A percentile compares a stretch with the other conserved stretches of the same genome.
Evolutionary conservation across 2,113 vertebrate genomes (phyloP).

Genomic region (Coptodon rendalli): DNA sequence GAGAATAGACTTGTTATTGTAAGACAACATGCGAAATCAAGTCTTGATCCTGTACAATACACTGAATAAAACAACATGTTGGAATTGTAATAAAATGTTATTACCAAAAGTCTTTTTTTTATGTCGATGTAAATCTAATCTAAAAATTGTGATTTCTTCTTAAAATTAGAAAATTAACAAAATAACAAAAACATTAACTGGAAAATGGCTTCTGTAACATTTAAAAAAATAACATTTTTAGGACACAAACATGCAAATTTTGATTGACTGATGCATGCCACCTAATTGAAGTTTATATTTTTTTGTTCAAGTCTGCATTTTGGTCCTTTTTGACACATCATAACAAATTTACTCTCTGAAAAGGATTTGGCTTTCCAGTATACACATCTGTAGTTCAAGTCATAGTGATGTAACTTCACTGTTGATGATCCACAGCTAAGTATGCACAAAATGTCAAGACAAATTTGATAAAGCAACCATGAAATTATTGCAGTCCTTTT

Average conservation of each 20-base stretch:
- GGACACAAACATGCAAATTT: neutral
- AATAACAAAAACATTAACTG: neutral
- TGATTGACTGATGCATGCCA: neutral
- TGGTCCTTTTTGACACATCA: fast-evolving
- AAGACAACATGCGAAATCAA: neutral
- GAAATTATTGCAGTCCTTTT: neutral
- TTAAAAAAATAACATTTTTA: fast-evolving
- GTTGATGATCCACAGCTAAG: neutral
- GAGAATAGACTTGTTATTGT: neutral
- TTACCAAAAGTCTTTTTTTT: neutral
- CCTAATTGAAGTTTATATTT: neutral
- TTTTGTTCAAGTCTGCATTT: neutral
- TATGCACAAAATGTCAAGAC: neutral
- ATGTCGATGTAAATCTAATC: neutral
- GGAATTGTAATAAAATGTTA: neutral
- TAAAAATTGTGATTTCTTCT: neutral
- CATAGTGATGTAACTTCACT: neutral
- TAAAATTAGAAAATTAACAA: neutral
- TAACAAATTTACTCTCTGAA: fast-evolving
- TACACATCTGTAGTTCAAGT: neutral
- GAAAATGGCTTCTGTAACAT: neutral
- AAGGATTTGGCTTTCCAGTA: neutral
- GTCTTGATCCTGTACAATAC: neutral
- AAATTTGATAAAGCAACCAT: neutral
- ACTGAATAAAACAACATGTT: neutral